Percentiles rank a stretch among this genome's conserved stretches.
Conservation (phyloP, 2,888 invertebrate species). For the Orthosia cruda region DNA sequence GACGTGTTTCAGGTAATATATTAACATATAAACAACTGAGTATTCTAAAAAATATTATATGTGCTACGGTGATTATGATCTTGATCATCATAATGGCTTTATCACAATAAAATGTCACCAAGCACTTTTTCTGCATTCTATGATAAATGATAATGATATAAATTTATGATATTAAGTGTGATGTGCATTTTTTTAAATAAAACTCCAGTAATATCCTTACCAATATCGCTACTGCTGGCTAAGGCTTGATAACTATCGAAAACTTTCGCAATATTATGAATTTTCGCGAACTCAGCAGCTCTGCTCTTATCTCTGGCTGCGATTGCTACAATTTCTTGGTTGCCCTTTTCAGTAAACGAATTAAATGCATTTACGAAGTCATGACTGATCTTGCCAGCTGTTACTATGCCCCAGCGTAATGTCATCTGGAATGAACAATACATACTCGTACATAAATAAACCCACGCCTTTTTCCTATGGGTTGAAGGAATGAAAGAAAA, state of each 20-base stretch:
- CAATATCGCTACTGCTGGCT: slow-evolving; percentile 94
- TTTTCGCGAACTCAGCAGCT: slow-evolving; percentile 94
- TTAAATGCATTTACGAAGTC: slow-evolving; percentile 95
- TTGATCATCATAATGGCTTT: slow-evolving; percentile 2
- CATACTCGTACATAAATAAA: no score
- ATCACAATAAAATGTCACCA: not conserved
- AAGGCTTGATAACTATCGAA: slow-evolving; percentile 95
- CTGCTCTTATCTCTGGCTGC: slow-evolving; percentile 94
- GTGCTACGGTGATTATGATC: no score
- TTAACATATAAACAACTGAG: no score
- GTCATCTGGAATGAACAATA: slow-evolving; percentile 83
- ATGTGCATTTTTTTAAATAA: slow-evolving; percentile 8
- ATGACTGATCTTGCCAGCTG: slow-evolving; percentile 96
- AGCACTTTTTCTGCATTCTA: no score
- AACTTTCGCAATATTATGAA: slow-evolving; percentile 93
- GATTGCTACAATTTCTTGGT: slow-evolving; percentile 94
- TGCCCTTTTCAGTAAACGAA: slow-evolving; percentile 92
- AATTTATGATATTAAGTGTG: no score
- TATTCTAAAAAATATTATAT: no score
- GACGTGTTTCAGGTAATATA: no score
- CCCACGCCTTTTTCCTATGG: no score
- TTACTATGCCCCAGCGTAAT: slow-evolving; percentile 96
- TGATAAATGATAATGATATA: no score
- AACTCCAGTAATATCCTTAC: slow-evolving; percentile 86
- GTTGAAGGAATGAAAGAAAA: no score